Conservation (phyloP, 1,140 invertebrate genomes). For the Pantala flavescens region DNA sequence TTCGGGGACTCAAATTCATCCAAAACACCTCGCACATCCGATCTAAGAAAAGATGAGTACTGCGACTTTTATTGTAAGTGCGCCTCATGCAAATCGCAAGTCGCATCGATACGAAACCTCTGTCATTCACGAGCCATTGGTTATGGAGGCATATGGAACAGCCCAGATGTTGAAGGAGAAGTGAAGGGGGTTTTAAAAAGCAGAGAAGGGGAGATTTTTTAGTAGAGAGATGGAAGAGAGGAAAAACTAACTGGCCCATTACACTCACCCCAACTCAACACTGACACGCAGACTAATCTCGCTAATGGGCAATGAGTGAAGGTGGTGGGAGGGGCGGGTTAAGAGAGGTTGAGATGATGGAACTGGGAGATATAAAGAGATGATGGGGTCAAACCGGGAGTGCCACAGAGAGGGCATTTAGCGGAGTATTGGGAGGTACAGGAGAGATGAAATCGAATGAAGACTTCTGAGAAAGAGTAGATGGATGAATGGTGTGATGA, state of each 20-base stretch:
- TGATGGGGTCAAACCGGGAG: constrained; percentile 23
- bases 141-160: too few relatives aligned
- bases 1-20: too few relatives aligned
- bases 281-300: constrained; percentile 4
- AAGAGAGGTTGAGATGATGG: constrained; percentile 28
- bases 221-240: constrained; percentile 11
- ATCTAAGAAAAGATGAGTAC: too few relatives aligned
- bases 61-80: too few relatives aligned
- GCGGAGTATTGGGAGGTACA: too few relatives aligned
- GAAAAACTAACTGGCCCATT: constrained; percentile 6
- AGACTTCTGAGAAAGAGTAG: neutral
- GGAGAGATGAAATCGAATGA: too few relatives aligned
- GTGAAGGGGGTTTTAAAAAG: neutral
- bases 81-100: too few relatives aligned
- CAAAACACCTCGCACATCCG: too few relatives aligned
- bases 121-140: too few relatives aligned
- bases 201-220: neutral
- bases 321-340: neutral
- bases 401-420: neutral
- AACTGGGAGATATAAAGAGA: constrained; percentile 26
- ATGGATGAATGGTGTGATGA: neutral
- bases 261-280: neutral
- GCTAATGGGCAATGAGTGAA: neutral
- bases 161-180: neutral
- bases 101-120: too few relatives aligned